Evolutionary conservation across 2,797 vertebrate genomes (phyloP).

Genomic region (Pterois miles): DNA sequence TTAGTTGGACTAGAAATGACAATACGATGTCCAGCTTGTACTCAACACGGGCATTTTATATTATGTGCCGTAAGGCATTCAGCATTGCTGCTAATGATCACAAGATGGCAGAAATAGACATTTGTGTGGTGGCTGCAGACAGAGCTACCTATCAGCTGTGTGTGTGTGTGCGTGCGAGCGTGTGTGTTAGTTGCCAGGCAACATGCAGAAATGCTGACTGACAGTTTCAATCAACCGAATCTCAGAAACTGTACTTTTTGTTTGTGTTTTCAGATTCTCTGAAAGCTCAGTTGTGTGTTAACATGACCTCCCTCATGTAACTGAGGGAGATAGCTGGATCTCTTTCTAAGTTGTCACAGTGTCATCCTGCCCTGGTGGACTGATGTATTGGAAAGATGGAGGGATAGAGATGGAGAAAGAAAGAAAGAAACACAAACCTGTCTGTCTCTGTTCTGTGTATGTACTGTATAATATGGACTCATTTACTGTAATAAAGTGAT

Average conservation of each 20-base stretch:
- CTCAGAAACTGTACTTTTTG: not conserved
- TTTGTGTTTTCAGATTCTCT: constrained; percentile 5
- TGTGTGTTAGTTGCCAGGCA: not conserved
- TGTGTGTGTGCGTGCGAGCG: not conserved
- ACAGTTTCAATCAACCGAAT: not conserved
- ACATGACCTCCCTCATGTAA: not conserved
- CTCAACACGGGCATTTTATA: constrained; percentile 33
- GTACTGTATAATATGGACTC: constrained; percentile 69
- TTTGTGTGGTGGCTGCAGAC: constrained; percentile 27
- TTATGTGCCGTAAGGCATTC: constrained; percentile 16
- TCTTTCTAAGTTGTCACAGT: constrained; percentile 5
- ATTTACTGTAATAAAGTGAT: constrained; percentile 82
- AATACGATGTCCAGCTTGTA: not conserved
- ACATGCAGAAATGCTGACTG: not conserved
- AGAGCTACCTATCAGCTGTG: not conserved
- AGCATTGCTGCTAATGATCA: constrained; percentile 49
- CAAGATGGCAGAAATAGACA: constrained; percentile 8
- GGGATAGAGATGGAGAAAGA: constrained; percentile 29
- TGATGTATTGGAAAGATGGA: not conserved
- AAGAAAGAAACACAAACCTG: constrained; percentile 59
- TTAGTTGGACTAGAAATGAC: constrained; percentile 7
- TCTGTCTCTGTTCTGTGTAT: constrained; percentile 71
- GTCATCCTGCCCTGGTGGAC: not conserved
- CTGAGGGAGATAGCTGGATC: not conserved
- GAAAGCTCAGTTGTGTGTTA: not conserved